Evolutionary conservation across 2,113 vertebrate species (phyloP), one percentile per base, ranked within the genome.

Genomic region (Myotis brandtii): DNA sequence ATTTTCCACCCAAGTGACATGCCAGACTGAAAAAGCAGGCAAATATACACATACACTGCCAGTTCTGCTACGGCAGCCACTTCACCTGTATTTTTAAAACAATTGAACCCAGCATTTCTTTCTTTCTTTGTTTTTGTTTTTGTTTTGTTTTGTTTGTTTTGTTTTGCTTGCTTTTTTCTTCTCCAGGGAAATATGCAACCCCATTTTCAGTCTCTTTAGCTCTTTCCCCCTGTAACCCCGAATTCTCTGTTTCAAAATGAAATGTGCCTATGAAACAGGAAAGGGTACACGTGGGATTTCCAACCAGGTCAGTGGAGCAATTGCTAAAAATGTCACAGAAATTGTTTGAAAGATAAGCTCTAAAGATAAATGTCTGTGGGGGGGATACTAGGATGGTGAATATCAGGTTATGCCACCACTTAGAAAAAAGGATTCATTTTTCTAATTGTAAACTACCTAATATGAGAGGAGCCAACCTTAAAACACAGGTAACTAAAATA

Each of bases 121-220:
- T 83, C 2, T 96, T 6, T 48, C 46, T 46, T 59, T 59, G 6
- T 59, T 59, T 59, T 59, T 86, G 43, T 86, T 86, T 32, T 59
- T 59, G 8, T 59, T 59, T 11, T 10, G 23, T 10, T 62, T 27
- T 62, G 54, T 92, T 86, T 25, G 23, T 5, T 92, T 93, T 83
- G 80, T 96, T 95, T 25, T 81, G 6, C 10, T 80, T 43, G 12
- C 14, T 66, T 32, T 30, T 64, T 72, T 67, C 73, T 59, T 40
- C 25, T 80, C 37, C 88, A 64, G 67, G 89, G 83, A 93, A 94
- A 94, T 94, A 73, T 83, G 83, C 25, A 90, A 79, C 10, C 9
- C 85, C 25, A 0, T 21, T 92, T 96, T 96, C 96, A 97, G 81
- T 88, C 13, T 79, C 52, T 96, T 95, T 91, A 83, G 92, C 95